Percentiles rank a stretch among this genome's conserved stretches.
Conservation (phyloP, 1,140 invertebrate species). For the Capitella teleta region DNA sequence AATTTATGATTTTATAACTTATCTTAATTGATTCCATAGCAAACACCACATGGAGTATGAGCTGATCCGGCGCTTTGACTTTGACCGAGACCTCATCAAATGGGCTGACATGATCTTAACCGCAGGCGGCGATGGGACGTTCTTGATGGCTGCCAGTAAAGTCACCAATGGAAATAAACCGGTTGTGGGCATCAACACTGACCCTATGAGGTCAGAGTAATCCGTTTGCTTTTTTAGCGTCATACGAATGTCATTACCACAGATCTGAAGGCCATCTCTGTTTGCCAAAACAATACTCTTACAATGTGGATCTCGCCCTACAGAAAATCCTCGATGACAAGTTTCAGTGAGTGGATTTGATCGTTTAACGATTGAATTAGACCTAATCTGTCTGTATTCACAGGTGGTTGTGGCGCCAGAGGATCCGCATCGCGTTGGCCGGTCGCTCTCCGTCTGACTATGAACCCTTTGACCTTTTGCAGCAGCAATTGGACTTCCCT, state of each 20-base stretch:
- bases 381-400: constrained; percentile 1
- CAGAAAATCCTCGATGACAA: constrained; percentile 55
- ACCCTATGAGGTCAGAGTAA: constrained; percentile 55
- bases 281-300: constrained; percentile 56
- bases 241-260: background rate
- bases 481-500: constrained; percentile 49
- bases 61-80: constrained; percentile 64
- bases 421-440: constrained; percentile 74
- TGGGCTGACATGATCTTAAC: constrained; percentile 93
- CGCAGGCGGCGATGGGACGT: constrained; percentile 96
- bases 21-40: constrained; percentile 15
- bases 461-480: constrained; percentile 55
- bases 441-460: constrained; percentile 52
- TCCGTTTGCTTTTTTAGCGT: no score
- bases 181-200: constrained; percentile 95
- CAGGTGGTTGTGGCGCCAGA: constrained; percentile 68
- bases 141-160: constrained; percentile 81
- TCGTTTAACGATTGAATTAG: background rate
- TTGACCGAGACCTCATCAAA: constrained; percentile 57
- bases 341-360: constrained; percentile 42
- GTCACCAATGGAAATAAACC: constrained; percentile 64
- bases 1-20: background rate
- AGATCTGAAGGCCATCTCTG: constrained; percentile 88
- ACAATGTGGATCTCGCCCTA: constrained; percentile 59
- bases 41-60: constrained; percentile 60